Evolutionary conservation across 1,140 invertebrate species (phyloP), one percentile per base, ranked within the genome.

Genomic region (Megathymus violae): DNA sequence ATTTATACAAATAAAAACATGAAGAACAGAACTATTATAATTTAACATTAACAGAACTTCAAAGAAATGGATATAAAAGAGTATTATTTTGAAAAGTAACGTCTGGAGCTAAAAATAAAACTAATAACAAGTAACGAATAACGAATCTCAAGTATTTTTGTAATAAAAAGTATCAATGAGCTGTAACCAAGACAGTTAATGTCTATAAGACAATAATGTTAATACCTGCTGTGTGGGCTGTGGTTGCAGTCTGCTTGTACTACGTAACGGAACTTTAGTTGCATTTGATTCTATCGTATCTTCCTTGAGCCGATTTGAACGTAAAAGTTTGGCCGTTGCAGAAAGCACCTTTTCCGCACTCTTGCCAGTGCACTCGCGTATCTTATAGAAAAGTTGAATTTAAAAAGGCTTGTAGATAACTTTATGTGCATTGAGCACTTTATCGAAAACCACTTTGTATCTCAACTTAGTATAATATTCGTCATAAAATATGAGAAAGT

Each of bases 331-430:
- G 0, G 66, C 58, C 40, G 67, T 75, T 6, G 50, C 68, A 41
- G 75, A 73, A 31, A 89, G 34, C 2, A 82, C 73, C 50, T 80
- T 80, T 1, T 54, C 60, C 1, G 87, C 79, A 47, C 70, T 78
- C 36, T 69, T 67, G 7, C 78, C 79, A 13, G 73, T 64, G 67
- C 85, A 88, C 64, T 85, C 84, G 62, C 79, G 68, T 19, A 89
- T 69, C 86, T 89, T 44, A 48, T 58, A 22, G 64, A 59, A 47
- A 48, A 52, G 25, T 62, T 54, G 13, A 22, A 47, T 19, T 17
- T 47, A 31, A 36, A 14, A 56, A 1, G n/a, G n/a, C 0, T 9
- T 25, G 14, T 48, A 13, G 4, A 14, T 48, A 48, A 27, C 11
- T 27, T 14, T 27, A 16, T 43, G 16, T 17, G 40, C 7, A 16